Evolutionary conservation across 1,140 invertebrate genomes (phyloP).

Genomic region (Danaus plexippus): DNA sequence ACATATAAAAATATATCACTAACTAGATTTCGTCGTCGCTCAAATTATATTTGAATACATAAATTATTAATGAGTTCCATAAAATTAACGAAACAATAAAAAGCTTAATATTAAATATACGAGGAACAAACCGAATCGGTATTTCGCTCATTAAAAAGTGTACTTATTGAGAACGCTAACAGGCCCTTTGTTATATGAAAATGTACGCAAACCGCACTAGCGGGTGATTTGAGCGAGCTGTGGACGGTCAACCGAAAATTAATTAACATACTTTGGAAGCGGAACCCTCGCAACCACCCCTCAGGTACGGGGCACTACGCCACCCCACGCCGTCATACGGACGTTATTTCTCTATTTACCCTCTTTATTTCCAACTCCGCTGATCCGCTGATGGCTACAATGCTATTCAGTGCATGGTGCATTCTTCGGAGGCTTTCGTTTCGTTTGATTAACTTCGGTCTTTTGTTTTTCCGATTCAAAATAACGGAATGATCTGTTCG

Average conservation of each 20-base stretch:
- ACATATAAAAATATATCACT: no score
- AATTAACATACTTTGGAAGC: constrained; percentile 68
- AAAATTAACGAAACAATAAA: no score
- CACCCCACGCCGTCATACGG: constrained; percentile 26
- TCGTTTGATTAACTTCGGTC: no score
- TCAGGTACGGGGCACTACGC: constrained; percentile 41
- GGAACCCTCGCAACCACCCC: constrained; percentile 42
- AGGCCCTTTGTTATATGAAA: constrained; percentile 54
- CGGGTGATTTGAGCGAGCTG: constrained; percentile 50
- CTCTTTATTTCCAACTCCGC: constrained; percentile 20
- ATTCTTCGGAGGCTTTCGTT: neutral
- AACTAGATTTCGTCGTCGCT: no score
- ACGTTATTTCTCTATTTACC: constrained; percentile 49
- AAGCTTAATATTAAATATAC: no score
- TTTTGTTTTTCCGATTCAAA: no score
- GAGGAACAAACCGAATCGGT: constrained; percentile 12
- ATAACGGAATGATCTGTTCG: no score
- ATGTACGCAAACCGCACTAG: constrained; percentile 57
- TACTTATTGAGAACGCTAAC: constrained; percentile 44
- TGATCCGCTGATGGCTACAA: constrained; percentile 15
- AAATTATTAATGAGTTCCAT: no score
- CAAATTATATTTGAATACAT: no score
- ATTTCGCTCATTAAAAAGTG: constrained; percentile 33
- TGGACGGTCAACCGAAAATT: constrained; percentile 67
- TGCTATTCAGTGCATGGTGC: constrained; percentile 3